Conservation (phyloP, 2,888 invertebrate genomes). For the Apamea crenata region DNA sequence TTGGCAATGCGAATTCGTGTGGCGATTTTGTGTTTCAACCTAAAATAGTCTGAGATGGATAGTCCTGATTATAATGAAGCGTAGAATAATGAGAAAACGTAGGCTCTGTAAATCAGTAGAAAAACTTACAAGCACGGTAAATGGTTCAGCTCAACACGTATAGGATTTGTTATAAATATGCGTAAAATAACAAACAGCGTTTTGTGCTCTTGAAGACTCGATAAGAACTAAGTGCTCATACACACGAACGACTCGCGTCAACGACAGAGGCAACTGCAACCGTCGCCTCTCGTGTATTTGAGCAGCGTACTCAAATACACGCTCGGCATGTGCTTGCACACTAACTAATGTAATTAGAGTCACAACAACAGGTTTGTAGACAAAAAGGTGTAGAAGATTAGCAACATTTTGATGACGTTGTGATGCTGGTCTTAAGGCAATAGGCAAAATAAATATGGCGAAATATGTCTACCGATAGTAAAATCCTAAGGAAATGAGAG, state of each 20-base stretch:
- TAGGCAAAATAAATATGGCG: not conserved
- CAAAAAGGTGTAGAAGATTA: not conserved
- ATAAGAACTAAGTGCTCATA: too few relatives aligned
- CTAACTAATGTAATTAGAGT: not conserved
- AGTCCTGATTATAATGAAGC: not conserved
- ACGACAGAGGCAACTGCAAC: too few relatives aligned
- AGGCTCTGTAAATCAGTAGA: not conserved
- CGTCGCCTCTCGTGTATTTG: not conserved
- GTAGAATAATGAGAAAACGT: not conserved
- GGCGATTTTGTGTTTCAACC: not conserved
- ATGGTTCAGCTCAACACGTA: not conserved
- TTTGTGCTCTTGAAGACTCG: not conserved
- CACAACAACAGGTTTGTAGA: not conserved
- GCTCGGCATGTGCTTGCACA: not conserved
- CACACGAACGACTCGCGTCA: too few relatives aligned
- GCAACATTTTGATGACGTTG: not conserved
- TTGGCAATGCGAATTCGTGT: not conserved
- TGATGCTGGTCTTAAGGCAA: not conserved
- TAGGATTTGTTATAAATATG: not conserved
- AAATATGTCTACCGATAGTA: not conserved
- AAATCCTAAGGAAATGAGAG: not conserved
- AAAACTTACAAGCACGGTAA: not conserved
- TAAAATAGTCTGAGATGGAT: not conserved
- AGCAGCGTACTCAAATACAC: not conserved
- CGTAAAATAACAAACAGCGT: not conserved